Base-by-base conservation (phyloP, 2,888 invertebrate genomes). In the Lycophotia porphyrea region DNA sequence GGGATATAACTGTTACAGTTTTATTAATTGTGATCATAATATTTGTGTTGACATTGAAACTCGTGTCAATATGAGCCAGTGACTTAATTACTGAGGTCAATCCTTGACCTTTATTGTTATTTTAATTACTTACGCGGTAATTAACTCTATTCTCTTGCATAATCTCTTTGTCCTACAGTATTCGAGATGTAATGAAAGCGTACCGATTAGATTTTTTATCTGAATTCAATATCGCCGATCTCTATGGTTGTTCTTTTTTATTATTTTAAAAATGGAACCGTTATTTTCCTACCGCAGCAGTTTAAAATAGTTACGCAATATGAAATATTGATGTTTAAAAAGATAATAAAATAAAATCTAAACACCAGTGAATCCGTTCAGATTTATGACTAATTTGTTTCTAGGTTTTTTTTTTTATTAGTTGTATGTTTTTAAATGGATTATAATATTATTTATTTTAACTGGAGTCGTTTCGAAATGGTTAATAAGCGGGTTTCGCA, bases 71-170 rank as follows among this genome's bases (percentile, higher is more conserved):
- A 70, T 87, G 74, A 61, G 64, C 70, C 67, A 71, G 69, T 81
- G 75, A 68, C 76, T 84, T 78, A 78, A 81, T 85, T 81, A 74
- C 66, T 71, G 66, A 87, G 82, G 78, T 80, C 78, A 58, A 76
- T 73, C 71, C 75, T 44, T 84, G 82, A 67, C 84, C 80, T 88
- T 84, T 71, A 81, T 83, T 87, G 83, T 82, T 71, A 80, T 87
- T 81, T 82, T 85, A 78, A 87, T 87, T 81, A 77, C 69, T 55
- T 47, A 64, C 44, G 39, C 71, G 39, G 60, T 81, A 82, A 80
- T 84, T 70, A 76, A 61, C 66, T 64, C 61, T 0, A 74, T 49
- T 60, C 52, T 63, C 76, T 82, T 76, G 64, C 74, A 69, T 81
- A 78, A 78, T 71, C 63, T 55, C 70, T 65, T 74, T 76, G 39